These are phyloP conservation scores for Synaphobranchus kaupii DNA, from an alignment of 2,797 vertebrate genomes.

Conservation along the genomic window DNA sequence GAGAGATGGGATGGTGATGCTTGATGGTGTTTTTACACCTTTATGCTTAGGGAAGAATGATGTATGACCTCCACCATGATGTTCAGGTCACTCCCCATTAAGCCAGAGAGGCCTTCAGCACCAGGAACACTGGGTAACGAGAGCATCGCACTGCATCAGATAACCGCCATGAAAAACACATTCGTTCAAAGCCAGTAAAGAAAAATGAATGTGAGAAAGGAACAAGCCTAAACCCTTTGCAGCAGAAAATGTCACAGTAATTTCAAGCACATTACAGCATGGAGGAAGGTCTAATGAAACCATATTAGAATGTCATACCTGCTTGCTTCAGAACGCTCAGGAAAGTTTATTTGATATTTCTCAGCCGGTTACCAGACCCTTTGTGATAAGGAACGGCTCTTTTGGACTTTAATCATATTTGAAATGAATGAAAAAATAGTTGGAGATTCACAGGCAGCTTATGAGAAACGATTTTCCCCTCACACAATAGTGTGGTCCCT, in stretches of 20 bases:
- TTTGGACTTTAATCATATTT: constrained; percentile 68
- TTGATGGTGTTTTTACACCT: constrained; percentile 43
- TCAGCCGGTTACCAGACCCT: constrained; percentile 76
- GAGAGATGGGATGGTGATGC: not conserved
- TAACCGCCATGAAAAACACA: constrained; percentile 66
- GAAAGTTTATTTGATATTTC: constrained; percentile 78
- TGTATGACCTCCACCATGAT: constrained; percentile 64
- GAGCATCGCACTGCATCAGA: constrained; percentile 64
- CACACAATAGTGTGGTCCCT: constrained; percentile 68
- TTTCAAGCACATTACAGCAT: constrained; percentile 68
- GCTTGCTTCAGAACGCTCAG: constrained; percentile 73
- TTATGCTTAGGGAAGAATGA: constrained; percentile 43
- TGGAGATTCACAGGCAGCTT: constrained; percentile 66
- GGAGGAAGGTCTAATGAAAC: constrained; percentile 74
- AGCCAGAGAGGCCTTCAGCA: constrained; percentile 60
- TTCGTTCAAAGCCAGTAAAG: constrained; percentile 65
- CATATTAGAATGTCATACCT: constrained; percentile 76
- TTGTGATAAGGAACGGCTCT: constrained; percentile 74
- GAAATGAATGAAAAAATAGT: constrained; percentile 74
- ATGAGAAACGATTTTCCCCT: constrained; percentile 40
- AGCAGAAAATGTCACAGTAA: constrained; percentile 74
- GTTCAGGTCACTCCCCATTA: constrained; percentile 70
- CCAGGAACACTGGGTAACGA: constrained; percentile 65
- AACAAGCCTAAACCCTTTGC: constrained; percentile 66
- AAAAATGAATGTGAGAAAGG: constrained; percentile 50